A percentile compares a stretch with the other conserved stretches of the same genome.
phyloP scores from a whole-genome alignment of 2,888 invertebrate genomes.

The Yponomeuta evonymella region DNA sequence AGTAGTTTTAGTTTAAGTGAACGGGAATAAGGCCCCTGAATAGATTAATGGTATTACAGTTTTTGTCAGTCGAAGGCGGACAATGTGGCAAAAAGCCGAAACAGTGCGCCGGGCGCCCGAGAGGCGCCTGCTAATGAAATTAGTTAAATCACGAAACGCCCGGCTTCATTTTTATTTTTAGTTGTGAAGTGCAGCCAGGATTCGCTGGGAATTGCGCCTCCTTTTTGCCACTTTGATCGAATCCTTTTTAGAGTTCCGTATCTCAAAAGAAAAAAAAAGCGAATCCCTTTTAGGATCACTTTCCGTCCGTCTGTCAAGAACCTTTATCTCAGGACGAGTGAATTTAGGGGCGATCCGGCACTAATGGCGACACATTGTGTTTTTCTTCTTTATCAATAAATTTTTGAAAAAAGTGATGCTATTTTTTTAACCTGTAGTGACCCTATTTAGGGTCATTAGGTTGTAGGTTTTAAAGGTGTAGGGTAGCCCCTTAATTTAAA shows the following conservation, averaged over 20 bases:
- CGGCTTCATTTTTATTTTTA: conserved; percentile 8
- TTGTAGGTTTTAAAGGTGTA: too few species aligned
- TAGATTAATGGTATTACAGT: conserved; percentile 41
- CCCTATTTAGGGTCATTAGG: too few species aligned
- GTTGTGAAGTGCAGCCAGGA: not conserved
- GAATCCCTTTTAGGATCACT: too few species aligned
- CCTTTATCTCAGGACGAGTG: too few species aligned
- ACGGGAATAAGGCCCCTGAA: conserved; percentile 27
- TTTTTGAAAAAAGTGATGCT: too few species aligned
- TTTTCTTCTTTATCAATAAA: too few species aligned
- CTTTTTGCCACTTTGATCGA: not conserved
- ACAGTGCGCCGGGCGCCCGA: conserved; percentile 22
- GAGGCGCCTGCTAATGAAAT: conserved; percentile 18
- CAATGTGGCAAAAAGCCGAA: conserved; percentile 36
- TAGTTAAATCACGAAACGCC: conserved; percentile 21
- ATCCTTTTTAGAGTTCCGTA: not conserved
- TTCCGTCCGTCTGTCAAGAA: too few species aligned
- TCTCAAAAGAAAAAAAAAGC: not conserved
- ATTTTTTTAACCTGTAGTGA: too few species aligned
- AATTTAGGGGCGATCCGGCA: too few species aligned
- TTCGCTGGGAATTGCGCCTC: not conserved
- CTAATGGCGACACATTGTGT: too few species aligned
- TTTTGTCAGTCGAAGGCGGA: conserved; percentile 28
- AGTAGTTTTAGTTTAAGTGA: not conserved
- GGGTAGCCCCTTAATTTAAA: too few species aligned